Conservation (phyloP, 2,797 vertebrate species). For the Chloroceryle inda region DNA sequence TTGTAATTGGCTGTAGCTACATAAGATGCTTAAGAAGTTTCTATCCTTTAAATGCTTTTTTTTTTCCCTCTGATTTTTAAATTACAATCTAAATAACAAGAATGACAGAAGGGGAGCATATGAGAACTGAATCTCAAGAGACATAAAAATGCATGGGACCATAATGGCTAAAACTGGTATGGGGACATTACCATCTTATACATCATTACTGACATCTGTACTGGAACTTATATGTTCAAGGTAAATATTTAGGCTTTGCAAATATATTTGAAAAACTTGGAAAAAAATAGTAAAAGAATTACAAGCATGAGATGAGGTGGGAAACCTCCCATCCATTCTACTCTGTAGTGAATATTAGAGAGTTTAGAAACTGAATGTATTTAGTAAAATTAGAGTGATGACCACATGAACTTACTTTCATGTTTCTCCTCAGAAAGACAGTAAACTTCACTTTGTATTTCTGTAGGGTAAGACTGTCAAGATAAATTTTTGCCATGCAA, state of each 20-base stretch:
- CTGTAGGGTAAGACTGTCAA: not conserved
- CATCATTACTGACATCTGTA: not conserved
- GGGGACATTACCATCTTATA: not conserved
- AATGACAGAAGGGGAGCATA: not conserved
- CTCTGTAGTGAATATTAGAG: not conserved
- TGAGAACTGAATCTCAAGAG: not conserved
- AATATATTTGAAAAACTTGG: not conserved
- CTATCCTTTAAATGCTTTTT: not conserved
- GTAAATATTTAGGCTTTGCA: not conserved
- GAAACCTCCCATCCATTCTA: not conserved
- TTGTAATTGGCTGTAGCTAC: not conserved
- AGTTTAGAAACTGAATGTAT: not conserved
- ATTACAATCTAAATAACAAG: not conserved
- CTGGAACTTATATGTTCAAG: not conserved
- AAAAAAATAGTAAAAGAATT: not conserved
- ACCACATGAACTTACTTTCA: not conserved
- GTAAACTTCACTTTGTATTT: not conserved
- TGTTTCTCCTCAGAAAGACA: not conserved
- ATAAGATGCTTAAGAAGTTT: not conserved
- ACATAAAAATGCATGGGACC: not conserved
- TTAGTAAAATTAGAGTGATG: not conserved
- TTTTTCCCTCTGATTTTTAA: no score
- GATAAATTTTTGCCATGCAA: not conserved
- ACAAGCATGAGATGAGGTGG: not conserved
- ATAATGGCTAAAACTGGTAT: not conserved